phyloP scores from a whole-genome alignment of 2,888 invertebrate genomes.

The Mythimna lalbum region DNA sequence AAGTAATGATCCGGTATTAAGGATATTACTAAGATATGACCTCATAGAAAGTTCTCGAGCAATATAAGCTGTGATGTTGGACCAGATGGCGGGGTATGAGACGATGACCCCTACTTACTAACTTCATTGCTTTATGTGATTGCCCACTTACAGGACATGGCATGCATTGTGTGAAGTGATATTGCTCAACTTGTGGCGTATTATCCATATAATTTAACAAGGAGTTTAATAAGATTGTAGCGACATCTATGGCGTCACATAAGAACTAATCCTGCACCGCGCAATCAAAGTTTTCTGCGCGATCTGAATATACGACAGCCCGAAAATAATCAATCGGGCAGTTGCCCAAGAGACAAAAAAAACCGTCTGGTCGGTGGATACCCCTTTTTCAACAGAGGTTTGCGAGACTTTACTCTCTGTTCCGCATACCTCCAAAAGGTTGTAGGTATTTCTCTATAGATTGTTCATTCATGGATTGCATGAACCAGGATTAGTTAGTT shows the following conservation, averaged over 20 bases:
- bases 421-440: too few relatives aligned
- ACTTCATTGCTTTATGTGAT: slow-evolving; percentile 68
- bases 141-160: slow-evolving; percentile 23
- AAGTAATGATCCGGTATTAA: slow-evolving; percentile 36
- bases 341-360: too few relatives aligned
- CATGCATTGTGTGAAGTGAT: slow-evolving; percentile 23
- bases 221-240: background rate
- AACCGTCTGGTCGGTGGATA: too few relatives aligned
- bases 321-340: too few relatives aligned
- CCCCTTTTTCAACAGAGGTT: too few relatives aligned
- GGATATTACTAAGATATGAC: slow-evolving; percentile 73
- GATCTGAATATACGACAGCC: too few relatives aligned
- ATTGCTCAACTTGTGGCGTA: background rate
- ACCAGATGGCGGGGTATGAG: slow-evolving; percentile 77
- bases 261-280: too few relatives aligned
- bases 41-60: slow-evolving; percentile 74
- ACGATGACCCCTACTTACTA: slow-evolving; percentile 70
- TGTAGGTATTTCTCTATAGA: too few relatives aligned
- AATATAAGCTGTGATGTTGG: slow-evolving; percentile 75
- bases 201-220: background rate
- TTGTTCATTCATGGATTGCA: too few relatives aligned
- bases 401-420: too few relatives aligned
- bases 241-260: background rate
- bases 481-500: too few relatives aligned
- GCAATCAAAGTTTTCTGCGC: too few relatives aligned